These are phyloP conservation scores for Fratercula arctica DNA, from an alignment of 2,797 vertebrate species.

Conservation along the genomic window DNA sequence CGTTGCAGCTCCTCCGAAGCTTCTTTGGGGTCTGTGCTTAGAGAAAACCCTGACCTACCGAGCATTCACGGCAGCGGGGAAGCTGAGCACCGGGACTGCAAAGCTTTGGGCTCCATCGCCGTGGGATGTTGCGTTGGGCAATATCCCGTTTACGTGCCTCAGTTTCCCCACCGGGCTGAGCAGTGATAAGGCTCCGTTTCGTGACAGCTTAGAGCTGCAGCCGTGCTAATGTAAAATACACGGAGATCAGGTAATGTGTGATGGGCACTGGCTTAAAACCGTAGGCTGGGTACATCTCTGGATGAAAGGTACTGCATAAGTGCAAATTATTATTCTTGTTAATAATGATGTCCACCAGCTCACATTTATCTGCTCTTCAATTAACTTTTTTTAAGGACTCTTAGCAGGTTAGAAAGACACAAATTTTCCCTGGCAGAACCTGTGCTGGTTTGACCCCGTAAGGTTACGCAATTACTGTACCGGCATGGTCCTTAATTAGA, in stretches of 20 bases:
- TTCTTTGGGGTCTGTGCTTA: neutral
- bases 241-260: neutral
- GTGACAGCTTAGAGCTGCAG: neutral
- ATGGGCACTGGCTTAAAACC: neutral
- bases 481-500: constrained; percentile 52
- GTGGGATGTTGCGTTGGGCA: rapidly evolving
- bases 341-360: constrained; percentile 40
- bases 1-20: neutral
- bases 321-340: constrained; percentile 47
- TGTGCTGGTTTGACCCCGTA: constrained; percentile 43
- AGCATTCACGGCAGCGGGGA: rapidly evolving
- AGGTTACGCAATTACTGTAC: constrained; percentile 62
- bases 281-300: neutral
- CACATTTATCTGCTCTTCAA: constrained; percentile 53
- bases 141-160: neutral
- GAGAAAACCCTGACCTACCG: neutral
- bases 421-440: constrained; percentile 57
- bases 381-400: constrained; percentile 56
- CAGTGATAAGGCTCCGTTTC: rapidly evolving
- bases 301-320: constrained; percentile 23
- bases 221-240: neutral
- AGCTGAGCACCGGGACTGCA: neutral
- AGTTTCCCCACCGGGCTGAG: rapidly evolving
- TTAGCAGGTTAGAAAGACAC: constrained; percentile 28
- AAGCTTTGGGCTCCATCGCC: neutral